phyloP scores from a whole-genome alignment of 2,888 invertebrate species.

The Ephialtes manifestator region DNA sequence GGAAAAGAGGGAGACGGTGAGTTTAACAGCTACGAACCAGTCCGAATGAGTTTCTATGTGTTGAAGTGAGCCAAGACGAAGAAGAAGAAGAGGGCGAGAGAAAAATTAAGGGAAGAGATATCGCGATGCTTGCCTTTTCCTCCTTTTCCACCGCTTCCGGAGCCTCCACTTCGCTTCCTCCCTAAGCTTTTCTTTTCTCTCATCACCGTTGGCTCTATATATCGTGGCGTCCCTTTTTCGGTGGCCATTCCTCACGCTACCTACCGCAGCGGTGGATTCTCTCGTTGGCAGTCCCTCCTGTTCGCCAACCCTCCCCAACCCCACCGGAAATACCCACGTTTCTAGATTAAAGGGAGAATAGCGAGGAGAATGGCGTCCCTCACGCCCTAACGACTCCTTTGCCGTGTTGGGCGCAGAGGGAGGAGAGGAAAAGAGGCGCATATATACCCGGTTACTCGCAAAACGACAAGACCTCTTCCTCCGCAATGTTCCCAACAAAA shows the following conservation, averaged over 20 bases:
- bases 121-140: slow-evolving; percentile 48
- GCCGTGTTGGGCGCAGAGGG: slow-evolving; percentile 24
- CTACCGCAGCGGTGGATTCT: not conserved
- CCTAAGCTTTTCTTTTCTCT: slow-evolving; percentile 3
- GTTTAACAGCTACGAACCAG: not conserved
- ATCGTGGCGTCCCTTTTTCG: slow-evolving; percentile 37
- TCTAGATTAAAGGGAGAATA: slow-evolving; percentile 76
- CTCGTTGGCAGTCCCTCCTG: slow-evolving; percentile 42
- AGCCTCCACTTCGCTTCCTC: slow-evolving; percentile 40
- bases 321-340: slow-evolving; percentile 68
- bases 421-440: not conserved
- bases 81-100: slow-evolving; percentile 42
- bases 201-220: slow-evolving; percentile 22
- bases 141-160: slow-evolving; percentile 23
- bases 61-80: slow-evolving; percentile 2
- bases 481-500: not conserved
- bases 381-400: slow-evolving; percentile 72
- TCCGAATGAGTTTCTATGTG: not conserved
- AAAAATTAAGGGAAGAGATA: slow-evolving; percentile 59
- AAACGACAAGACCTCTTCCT: slow-evolving; percentile 38
- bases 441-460: slow-evolving; percentile 44
- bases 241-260: slow-evolving; percentile 42
- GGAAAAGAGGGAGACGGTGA: not conserved
- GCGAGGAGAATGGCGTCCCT: slow-evolving; percentile 42
- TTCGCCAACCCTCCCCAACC: slow-evolving; percentile 15